phyloP scores from a whole-genome alignment of 2,888 invertebrate species.

The Lycocerus yunnanus region DNA sequence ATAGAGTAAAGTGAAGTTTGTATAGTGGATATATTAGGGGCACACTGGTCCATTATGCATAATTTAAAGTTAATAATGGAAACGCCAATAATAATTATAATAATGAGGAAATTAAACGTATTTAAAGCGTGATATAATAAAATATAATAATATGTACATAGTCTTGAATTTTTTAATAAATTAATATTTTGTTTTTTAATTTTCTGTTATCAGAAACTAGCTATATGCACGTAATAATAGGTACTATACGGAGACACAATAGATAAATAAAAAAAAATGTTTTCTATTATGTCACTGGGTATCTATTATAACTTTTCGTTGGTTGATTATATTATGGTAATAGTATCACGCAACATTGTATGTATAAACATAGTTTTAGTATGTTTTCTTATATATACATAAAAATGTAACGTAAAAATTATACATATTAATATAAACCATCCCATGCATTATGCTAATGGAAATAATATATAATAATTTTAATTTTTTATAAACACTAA shows the following conservation, averaged over 20 bases:
- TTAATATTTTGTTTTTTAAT: not conserved
- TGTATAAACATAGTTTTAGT: conserved; percentile 4
- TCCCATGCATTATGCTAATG: too few relatives aligned
- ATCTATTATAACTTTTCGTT: not conserved
- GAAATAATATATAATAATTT: too few relatives aligned
- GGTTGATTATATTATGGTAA: not conserved
- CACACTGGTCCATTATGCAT: not conserved
- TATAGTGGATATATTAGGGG: not conserved
- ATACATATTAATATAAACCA: too few relatives aligned
- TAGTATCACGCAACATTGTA: conserved; percentile 9
- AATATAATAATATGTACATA: too few relatives aligned
- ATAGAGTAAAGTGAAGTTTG: not conserved
- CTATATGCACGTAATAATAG: not conserved
- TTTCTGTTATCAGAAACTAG: not conserved
- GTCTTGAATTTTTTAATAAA: not conserved
- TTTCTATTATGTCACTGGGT: not conserved
- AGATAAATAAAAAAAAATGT: not conserved
- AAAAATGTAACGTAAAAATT: too few relatives aligned
- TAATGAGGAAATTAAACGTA: too few relatives aligned
- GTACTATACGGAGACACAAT: not conserved
- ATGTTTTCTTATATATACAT: not conserved
- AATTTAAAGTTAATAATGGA: too few relatives aligned
- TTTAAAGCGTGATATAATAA: too few relatives aligned
- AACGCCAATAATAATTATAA: too few relatives aligned
- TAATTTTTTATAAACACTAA: too few relatives aligned